phyloP scores from a whole-genome alignment of 1,140 invertebrate species.

The Megathymus violae region DNA sequence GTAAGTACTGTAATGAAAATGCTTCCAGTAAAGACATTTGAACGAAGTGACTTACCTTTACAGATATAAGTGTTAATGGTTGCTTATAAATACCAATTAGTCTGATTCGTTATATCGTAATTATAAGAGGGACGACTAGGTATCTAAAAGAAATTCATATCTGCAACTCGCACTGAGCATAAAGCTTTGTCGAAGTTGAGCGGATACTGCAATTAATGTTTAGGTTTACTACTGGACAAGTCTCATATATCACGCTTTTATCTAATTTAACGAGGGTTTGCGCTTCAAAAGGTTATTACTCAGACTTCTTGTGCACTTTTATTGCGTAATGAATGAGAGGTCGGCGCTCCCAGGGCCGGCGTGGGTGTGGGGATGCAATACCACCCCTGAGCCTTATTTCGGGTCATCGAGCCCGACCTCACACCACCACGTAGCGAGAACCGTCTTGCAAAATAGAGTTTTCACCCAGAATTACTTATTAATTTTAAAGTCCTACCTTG shows the following conservation, averaged over 20 bases:
- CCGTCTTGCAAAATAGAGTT: conserved; percentile 65
- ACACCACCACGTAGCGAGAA: conserved; percentile 54
- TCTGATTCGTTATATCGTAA: no score
- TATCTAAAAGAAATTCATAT: no score
- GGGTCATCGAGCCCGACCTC: conserved; percentile 71
- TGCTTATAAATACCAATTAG: no score
- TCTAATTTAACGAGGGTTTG: conserved; percentile 20
- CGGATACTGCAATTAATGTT: no score
- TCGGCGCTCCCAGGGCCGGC: conserved; percentile 52
- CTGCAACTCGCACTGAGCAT: no score
- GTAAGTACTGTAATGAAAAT: no score
- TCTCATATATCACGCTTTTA: not conserved
- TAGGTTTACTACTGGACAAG: not conserved
- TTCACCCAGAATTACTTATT: conserved; percentile 63
- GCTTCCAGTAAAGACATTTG: no score
- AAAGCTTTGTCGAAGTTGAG: no score
- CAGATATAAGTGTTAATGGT: no score
- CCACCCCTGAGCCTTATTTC: conserved; percentile 72
- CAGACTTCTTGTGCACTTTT: conserved; percentile 59
- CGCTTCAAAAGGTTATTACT: conserved; percentile 37
- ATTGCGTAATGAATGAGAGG: conserved; percentile 78
- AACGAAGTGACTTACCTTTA: no score
- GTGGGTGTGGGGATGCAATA: conserved; percentile 47
- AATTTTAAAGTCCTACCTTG: conserved; percentile 39
- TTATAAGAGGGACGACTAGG: no score